phyloP scores from a whole-genome alignment of 2,888 invertebrate species.

The Luperina testacea region DNA sequence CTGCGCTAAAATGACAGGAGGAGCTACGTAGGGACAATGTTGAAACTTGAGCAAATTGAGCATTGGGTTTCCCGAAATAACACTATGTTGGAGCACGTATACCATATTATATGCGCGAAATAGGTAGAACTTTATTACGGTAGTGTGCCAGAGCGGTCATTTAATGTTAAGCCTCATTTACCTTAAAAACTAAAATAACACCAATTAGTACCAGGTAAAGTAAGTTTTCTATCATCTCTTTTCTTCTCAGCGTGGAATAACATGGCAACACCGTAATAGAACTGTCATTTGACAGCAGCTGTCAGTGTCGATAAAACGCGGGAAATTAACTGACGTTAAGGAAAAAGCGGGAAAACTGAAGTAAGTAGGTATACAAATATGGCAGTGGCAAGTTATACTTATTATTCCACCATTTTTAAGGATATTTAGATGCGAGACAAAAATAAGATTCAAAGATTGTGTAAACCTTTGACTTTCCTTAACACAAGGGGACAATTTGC shows the following conservation, averaged over 20 bases:
- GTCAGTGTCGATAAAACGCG: slow-evolving; percentile 19
- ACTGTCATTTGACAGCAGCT: slow-evolving; percentile 10
- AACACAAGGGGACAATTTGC: slow-evolving; percentile 45
- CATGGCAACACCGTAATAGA: slow-evolving; percentile 7
- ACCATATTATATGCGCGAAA: not conserved
- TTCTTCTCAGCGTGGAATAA: not conserved
- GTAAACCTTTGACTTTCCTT: slow-evolving; percentile 58
- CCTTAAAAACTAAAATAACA: not conserved
- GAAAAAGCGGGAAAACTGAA: slow-evolving; percentile 9
- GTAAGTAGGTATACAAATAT: not conserved
- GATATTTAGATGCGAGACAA: slow-evolving; percentile 28
- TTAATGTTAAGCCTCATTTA: not conserved
- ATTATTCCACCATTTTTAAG: slow-evolving; percentile 23
- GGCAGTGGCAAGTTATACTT: not conserved
- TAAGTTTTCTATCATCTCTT: not conserved
- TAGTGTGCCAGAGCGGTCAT: not conserved
- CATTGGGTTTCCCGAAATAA: slow-evolving; percentile 20
- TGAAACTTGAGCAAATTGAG: not conserved
- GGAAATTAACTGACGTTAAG: not conserved
- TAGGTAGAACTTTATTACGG: not conserved
- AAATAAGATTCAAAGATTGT: slow-evolving; percentile 21
- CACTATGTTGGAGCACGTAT: not conserved
- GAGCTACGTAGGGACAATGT: slow-evolving; percentile 5
- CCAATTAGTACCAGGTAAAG: no score
- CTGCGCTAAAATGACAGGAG: not conserved